A percentile compares a stretch with the other conserved stretches of the same genome.
Evolutionary conservation across 2,113 vertebrate species (phyloP).

Genomic region (Nothoprocta pentlandii): DNA sequence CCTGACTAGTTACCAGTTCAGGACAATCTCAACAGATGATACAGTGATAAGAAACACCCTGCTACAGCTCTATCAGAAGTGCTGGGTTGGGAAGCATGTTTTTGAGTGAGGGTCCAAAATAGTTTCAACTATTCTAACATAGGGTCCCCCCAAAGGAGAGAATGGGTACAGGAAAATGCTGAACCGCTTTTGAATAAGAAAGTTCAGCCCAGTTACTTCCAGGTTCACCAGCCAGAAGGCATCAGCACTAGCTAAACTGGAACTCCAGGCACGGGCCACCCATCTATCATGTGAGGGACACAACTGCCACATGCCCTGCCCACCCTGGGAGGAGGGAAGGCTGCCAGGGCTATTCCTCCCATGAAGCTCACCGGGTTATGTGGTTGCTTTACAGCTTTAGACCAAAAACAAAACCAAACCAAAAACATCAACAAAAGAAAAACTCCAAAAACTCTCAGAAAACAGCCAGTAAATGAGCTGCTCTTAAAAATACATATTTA

Average conservation of each 20-base stretch:
- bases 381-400: background rate
- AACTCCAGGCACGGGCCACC: background rate
- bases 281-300: accelerated
- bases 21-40: background rate
- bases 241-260: background rate
- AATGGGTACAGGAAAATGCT: too few species aligned
- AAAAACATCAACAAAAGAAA: too few species aligned
- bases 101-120: too few species aligned
- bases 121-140: background rate
- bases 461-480: background rate
- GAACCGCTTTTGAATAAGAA: background rate
- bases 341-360: too few species aligned
- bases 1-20: too few species aligned
- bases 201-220: background rate
- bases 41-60: accelerated
- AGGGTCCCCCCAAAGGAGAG: too few species aligned
- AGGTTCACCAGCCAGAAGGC: background rate
- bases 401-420: background rate
- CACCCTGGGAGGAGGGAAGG: background rate
- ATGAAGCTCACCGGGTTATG: background rate
- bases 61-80: background rate
- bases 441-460: background rate
- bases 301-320: background rate
- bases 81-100: too few species aligned
- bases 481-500: background rate